These are phyloP conservation scores for Andricus quercusramuli DNA, from an alignment of 2,888 invertebrate genomes.

Conservation along the genomic window DNA sequence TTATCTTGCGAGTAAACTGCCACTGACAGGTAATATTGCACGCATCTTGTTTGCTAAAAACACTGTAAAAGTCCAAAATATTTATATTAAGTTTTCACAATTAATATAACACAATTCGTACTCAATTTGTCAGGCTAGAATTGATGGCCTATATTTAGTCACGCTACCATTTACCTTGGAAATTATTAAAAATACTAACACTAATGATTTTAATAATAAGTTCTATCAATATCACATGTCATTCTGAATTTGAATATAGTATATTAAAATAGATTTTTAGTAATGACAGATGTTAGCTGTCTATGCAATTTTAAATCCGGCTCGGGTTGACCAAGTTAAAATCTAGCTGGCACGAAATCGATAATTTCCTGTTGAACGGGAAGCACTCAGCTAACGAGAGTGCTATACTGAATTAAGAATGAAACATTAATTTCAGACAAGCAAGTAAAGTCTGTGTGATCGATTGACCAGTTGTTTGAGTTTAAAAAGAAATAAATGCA, in stretches of 20 bases:
- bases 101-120: too few relatives aligned
- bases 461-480: too few relatives aligned
- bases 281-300: background rate
- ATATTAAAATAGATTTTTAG: background rate
- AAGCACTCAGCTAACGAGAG: conserved; percentile 5
- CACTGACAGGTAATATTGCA: background rate
- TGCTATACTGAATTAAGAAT: background rate
- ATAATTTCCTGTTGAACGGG: background rate
- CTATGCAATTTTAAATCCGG: background rate
- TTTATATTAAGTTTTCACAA: too few relatives aligned
- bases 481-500: too few relatives aligned
- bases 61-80: too few relatives aligned
- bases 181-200: too few relatives aligned
- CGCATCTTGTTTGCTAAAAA: background rate
- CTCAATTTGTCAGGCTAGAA: too few relatives aligned
- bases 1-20: background rate
- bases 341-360: background rate
- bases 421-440: background rate
- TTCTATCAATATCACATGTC: too few relatives aligned
- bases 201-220: background rate
- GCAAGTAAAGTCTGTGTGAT: background rate
- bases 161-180: too few relatives aligned
- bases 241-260: too few relatives aligned
- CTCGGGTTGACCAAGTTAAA: background rate
- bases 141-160: too few relatives aligned